Base-by-base conservation (phyloP, 2,888 invertebrate species). In the Rugalucina vietnamica region DNA sequence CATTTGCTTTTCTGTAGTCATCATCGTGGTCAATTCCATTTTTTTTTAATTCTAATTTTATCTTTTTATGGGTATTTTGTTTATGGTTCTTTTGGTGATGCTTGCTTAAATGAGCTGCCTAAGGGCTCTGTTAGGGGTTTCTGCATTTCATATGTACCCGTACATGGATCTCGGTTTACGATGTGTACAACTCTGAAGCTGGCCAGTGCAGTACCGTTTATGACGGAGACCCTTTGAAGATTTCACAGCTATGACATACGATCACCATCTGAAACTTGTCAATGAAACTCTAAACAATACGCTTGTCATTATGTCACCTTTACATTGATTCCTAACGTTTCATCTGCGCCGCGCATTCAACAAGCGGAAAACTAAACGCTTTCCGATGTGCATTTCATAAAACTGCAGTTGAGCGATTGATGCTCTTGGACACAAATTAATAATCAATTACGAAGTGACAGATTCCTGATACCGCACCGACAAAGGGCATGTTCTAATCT, bases 381-480 rank as follows among this genome's bases (percentile, higher is more conserved):
- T 29, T 43, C 71, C 73, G 29, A 29, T 27, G 29, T 49, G 10
- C 43, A 76, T 43, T 80, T 32, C 50, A 77, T 73, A 54, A 69
- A 80, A 72, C 32, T 49, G 73, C 57, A 81, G 81, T 84, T 76
- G 71, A 57, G n/a, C 43, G 34, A 49, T 49, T 80, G 81, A 75
- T 37, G 78, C 82, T 82, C 80, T 69, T 50, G 39, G 60, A 78
- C 80, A 79, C 82, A 32, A 72, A 82, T 82, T 86, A 79, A 79
- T 84, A 79, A 79, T 79, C 81, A 84, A 84, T 86, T 81, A 72
- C 65, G 34, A 34, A 10, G 65, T 3, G 34, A 65, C 34, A 65
- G 65, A 34, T 32, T 34, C 4, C 65, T 65, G 65, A 34, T 65
- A 65, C 24, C 34, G 18, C 3, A 34, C 21, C 18, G 43, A 37